Conservation (phyloP, 2,797 vertebrate genomes). For the Pseudocheirus occidentalis region DNA sequence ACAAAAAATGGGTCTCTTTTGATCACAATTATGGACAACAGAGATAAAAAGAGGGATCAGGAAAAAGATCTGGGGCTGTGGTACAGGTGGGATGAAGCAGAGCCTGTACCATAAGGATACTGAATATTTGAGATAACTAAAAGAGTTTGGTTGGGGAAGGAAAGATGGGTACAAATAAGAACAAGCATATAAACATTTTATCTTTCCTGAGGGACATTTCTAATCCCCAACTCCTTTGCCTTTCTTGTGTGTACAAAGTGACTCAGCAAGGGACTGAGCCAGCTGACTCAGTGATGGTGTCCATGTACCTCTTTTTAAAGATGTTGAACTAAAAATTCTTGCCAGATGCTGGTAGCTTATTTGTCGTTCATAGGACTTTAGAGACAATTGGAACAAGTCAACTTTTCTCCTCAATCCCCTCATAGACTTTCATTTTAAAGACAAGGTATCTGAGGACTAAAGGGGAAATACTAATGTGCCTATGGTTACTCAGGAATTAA, state of each 20-base stretch:
- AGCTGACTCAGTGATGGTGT: not conserved
- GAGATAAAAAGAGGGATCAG: not conserved
- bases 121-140: not conserved
- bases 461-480: not conserved
- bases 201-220: not conserved
- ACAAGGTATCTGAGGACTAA: not conserved
- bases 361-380: not conserved
- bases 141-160: not conserved
- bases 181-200: not conserved
- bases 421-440: not conserved
- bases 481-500: not conserved
- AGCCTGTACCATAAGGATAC: not conserved
- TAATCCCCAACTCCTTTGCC: not conserved
- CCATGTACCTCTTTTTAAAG: not conserved
- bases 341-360: not conserved
- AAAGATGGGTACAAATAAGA: not conserved
- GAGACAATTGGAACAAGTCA: not conserved
- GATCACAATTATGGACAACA: not conserved
- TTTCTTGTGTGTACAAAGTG: not conserved
- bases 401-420: not conserved
- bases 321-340: not conserved
- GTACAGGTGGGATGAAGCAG: not conserved
- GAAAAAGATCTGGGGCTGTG: not conserved
- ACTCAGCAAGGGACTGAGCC: not conserved
- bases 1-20: not conserved